Evolutionary conservation across 1,140 invertebrate species (phyloP).

Genomic region (Heliconius melpomene): DNA sequence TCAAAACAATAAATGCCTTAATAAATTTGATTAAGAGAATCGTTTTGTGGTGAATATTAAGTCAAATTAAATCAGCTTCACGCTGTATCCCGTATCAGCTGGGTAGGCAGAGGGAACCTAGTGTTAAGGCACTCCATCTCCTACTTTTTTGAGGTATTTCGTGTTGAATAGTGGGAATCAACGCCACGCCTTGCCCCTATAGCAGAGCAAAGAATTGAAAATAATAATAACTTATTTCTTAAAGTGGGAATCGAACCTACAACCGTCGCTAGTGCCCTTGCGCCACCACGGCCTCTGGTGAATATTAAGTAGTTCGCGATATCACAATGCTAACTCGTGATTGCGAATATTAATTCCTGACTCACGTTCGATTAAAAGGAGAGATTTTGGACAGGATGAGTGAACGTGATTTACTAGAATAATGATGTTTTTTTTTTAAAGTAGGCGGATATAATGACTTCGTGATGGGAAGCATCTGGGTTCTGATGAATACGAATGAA

Average conservation of each 20-base stretch:
- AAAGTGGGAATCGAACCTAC: too few relatives aligned
- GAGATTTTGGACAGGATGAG: constrained; percentile 72
- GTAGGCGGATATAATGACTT: constrained; percentile 70
- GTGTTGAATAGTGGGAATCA: too few relatives aligned
- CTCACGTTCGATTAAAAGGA: constrained; percentile 70
- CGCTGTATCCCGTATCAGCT: too few relatives aligned
- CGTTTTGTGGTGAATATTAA: constrained; percentile 69
- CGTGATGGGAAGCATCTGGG: constrained; percentile 69
- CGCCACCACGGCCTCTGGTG: constrained; percentile 19
- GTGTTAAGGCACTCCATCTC: too few relatives aligned
- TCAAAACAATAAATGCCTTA: constrained; percentile 61
- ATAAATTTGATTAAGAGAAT: constrained; percentile 60
- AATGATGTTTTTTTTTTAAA: constrained; percentile 61
- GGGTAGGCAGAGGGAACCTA: too few relatives aligned
- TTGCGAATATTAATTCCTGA: constrained; percentile 68
- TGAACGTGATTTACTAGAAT: constrained; percentile 67
- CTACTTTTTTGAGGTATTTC: too few relatives aligned
- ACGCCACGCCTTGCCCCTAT: too few relatives aligned
- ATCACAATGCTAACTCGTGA: constrained; percentile 45
- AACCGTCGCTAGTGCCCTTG: too few relatives aligned
- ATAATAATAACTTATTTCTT: too few relatives aligned
- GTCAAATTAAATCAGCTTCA: constrained; percentile 19
- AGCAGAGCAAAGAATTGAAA: too few relatives aligned
- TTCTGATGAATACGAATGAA: constrained; percentile 69
- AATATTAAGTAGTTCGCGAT: constrained; percentile 65